Percentiles rank a stretch among this genome's conserved stretches.
phyloP scores from a whole-genome alignment of 2,888 invertebrate species.

The Cancer borealis region DNA sequence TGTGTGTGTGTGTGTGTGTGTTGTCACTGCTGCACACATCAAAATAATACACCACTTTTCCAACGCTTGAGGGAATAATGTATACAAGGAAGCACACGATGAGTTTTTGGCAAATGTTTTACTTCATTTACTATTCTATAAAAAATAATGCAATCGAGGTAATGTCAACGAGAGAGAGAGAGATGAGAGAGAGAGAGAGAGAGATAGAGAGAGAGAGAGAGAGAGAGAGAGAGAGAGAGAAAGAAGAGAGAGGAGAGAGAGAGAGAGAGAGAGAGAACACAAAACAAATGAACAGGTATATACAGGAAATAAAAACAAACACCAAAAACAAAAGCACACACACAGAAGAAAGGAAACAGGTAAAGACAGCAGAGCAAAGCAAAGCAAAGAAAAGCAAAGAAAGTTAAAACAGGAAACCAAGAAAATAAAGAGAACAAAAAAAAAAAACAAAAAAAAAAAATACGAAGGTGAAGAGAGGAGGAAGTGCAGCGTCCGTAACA shows the following conservation, averaged over 20 bases:
- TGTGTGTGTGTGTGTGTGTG: too few relatives aligned
- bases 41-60: neutral
- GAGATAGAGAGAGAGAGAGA: too few relatives aligned
- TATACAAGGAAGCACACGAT: too few relatives aligned
- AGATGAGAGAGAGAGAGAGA: too few relatives aligned
- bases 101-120: too few relatives aligned
- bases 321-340: neutral
- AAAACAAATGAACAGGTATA: neutral
- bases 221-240: conserved; percentile 3
- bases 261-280: conserved; percentile 24
- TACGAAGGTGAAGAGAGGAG: neutral
- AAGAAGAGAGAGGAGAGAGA: neutral
- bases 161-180: too few relatives aligned
- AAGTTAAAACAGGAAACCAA: neutral
- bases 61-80: neutral
- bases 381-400: neutral
- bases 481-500: neutral
- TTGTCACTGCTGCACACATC: neutral
- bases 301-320: neutral
- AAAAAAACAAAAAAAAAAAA: neutral
- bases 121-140: too few relatives aligned
- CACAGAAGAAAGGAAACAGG: neutral
- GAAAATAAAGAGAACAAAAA: neutral
- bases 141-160: too few relatives aligned
- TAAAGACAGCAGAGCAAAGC: neutral